phyloP scores from a whole-genome alignment of 2,113 vertebrate genomes.

The Delphinapterus leucas region DNA sequence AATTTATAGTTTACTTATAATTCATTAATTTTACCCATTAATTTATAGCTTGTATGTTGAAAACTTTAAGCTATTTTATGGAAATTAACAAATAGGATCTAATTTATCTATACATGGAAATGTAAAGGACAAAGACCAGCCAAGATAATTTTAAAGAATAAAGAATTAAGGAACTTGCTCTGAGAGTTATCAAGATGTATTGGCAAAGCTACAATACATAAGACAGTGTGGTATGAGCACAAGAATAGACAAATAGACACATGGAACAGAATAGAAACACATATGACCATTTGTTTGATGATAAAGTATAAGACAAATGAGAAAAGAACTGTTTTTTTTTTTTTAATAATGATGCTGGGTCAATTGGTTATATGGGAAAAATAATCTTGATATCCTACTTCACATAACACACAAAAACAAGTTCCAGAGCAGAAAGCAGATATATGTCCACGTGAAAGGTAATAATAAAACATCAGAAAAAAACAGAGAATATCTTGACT shows the following conservation, averaged over 20 bases:
- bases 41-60: not conserved
- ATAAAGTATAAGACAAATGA: not conserved
- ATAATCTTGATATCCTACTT: not conserved
- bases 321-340: not conserved
- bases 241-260: not conserved
- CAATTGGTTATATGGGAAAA: not conserved
- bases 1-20: not conserved
- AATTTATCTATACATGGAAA: not conserved
- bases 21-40: not conserved
- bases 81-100: not conserved
- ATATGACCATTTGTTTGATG: not conserved
- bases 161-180: not conserved
- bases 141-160: not conserved
- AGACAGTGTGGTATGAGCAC: not conserved
- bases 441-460: not conserved
- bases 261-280: not conserved
- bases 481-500: not conserved
- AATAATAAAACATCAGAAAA: not conserved
- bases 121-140: not conserved
- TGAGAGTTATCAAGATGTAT: not conserved
- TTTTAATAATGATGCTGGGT: not conserved
- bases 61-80: not conserved
- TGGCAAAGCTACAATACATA: not conserved
- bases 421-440: not conserved
- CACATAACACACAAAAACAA: not conserved